Evolutionary conservation across 2,888 invertebrate genomes (phyloP), one percentile per base, ranked within the genome.

Genomic region (Dendrolimus pini): DNA sequence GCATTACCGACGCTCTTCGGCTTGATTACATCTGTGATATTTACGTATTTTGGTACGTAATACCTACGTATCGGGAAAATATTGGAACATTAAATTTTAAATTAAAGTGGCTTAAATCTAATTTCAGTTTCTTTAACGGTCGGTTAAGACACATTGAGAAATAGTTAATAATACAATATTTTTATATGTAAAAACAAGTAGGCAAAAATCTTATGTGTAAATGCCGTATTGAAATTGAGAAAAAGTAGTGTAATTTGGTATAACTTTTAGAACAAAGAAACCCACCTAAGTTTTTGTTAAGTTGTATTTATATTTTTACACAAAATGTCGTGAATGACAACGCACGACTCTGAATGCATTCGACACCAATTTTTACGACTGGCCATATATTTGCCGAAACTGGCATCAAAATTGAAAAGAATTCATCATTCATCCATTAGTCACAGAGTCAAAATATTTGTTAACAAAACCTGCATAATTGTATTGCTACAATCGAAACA

Each of bases 391-490:
- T 82, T 69, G 83, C 77, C 80, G 69, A 83, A 83, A 81, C 80
- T 82, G 80, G 79, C 82, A 85, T 86, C 85, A 80, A 84, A 74
- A 82, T 84, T 88, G 83, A 83, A 89, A 88, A 80, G 86, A 82
- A 83, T 80, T 83, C 88, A 89, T 90, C 88, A 89, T 89, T 90
- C 89, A 89, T 85, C 85, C 67, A 89, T 90, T 89, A 84, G 90
- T 88, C 81, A 88, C 89, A 88, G 85, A 83, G 82, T 81, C 83
- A 85, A 83, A 87, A 86, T 83, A 82, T 84, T 85, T 84, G 80
- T 85, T 85, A 85, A 82, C 86, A 84, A 85, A 82, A 80, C 78
- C 82, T 82, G 77, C 78, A 78, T 88, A 85, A 89, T 87, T 86
- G 85, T 78, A 83, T 74, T 76, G 77, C 79, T 87, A 89, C 87